Base-by-base conservation (phyloP, 1,140 invertebrate species). In the Aphidius ervi region DNA sequence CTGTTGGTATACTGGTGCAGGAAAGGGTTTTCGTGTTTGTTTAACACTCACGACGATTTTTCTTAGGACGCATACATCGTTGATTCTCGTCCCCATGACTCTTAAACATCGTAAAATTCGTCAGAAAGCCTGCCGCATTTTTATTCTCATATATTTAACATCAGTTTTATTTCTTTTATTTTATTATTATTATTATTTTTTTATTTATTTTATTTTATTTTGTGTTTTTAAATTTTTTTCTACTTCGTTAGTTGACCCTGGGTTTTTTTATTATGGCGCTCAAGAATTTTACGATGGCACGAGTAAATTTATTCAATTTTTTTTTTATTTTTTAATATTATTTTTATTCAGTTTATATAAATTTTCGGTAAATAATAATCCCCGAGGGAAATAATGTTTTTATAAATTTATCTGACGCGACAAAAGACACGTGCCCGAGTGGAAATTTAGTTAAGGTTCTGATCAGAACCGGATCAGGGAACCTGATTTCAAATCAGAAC, bases 381-480 rank as follows among this genome's bases (percentile, higher is more conserved):
- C 23, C 4, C 23, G 23, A 31, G 23, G 23, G 23, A 31, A 31
- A 31, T 31, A 31, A 31, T 31, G 1, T 31, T 31, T 31, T 31
- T 31, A 3, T 3, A 3, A 31, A 3, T 31, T 31, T 66, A 68
- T 70, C 68, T 63, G 67, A 68, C 67, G 2, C 23, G 4, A 31
- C 23, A 31, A 31, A 31, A 31, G 2, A 16, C 52, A 40, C 55
- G 57, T 58, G n/a, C n/a, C n/a, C n/a, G n/a, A n/a, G n/a, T n/a
- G n/a, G n/a, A n/a, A n/a, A n/a, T n/a, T n/a, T n/a, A n/a, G n/a
- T n/a, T n/a, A n/a, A n/a, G n/a, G n/a, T n/a, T n/a, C n/a, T n/a
- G n/a, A n/a, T n/a, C n/a, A n/a, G n/a, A n/a, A n/a, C n/a, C n/a
- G n/a, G n/a, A n/a, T n/a, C n/a, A n/a, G n/a, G n/a, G n/a, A n/a